phyloP scores from a whole-genome alignment of 1,140 invertebrate genomes.

The Latrodectus geometricus region DNA sequence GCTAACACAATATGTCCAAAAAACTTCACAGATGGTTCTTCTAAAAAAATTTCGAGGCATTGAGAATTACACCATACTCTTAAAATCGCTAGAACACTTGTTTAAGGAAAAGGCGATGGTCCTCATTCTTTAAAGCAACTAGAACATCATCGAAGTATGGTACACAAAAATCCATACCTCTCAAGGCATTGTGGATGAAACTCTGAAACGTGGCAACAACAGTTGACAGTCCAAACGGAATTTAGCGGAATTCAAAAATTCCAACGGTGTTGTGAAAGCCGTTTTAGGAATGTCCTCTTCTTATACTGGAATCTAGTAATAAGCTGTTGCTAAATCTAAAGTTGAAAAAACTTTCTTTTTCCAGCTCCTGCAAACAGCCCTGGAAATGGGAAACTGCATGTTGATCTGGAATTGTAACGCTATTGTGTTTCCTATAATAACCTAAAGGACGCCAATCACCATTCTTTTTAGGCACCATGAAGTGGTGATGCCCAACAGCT shows the following conservation, averaged over 20 bases:
- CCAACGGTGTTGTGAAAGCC: background rate
- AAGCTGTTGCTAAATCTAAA: background rate
- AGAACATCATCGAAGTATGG: too few relatives aligned
- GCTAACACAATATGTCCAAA: constrained; percentile 67
- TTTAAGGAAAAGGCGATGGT: constrained; percentile 7
- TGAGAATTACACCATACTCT: constrained; percentile 12
- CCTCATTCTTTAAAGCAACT: too few relatives aligned
- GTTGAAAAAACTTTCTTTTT: constrained; percentile 8
- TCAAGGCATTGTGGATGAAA: constrained; percentile 10
- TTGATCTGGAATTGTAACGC: background rate
- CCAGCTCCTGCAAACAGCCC: background rate
- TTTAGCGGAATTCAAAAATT: background rate
- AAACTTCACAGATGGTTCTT: constrained; percentile 56
- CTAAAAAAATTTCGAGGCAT: constrained; percentile 55
- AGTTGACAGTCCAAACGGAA: constrained; percentile 24
- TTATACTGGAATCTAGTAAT: background rate
- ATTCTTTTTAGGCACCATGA: background rate
- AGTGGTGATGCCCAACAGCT: constrained; percentile 1
- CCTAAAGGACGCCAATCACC: background rate
- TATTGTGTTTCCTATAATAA: background rate
- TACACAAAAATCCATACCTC: constrained; percentile 9
- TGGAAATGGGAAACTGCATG: background rate
- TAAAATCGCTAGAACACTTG: background rate
- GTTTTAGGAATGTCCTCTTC: constrained; percentile 18
- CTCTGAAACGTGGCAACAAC: constrained; percentile 22